These are phyloP conservation scores for Apotomis betuletana DNA, from an alignment of 2,888 invertebrate species.

Conservation along the genomic window DNA sequence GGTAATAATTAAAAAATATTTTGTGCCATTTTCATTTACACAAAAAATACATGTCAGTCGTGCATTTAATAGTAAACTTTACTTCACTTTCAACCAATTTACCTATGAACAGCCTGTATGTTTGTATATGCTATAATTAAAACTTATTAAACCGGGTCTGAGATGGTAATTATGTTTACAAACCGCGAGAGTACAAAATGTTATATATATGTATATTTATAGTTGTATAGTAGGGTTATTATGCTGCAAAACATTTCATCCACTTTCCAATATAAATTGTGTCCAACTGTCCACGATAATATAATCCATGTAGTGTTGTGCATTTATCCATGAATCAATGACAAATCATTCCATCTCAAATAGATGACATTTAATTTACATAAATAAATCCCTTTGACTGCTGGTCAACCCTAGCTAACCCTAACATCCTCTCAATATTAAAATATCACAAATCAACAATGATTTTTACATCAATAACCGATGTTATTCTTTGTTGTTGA, in stretches of 20 bases:
- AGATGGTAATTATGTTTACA: no score
- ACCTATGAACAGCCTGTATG: no score
- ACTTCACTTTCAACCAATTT: no score
- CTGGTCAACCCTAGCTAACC: slow-evolving; percentile 23
- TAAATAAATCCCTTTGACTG: slow-evolving; percentile 30
- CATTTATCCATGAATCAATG: slow-evolving; percentile 21
- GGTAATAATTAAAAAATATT: slow-evolving; percentile 3
- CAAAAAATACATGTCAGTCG: background rate
- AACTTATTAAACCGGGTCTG: no score
- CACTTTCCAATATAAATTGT: background rate
- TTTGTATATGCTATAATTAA: no score
- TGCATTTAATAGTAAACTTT: no score
- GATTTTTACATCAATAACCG: background rate
- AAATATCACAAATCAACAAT: slow-evolving; percentile 12
- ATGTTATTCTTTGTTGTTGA: background rate
- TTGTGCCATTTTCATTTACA: background rate
- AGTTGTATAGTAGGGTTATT: no score
- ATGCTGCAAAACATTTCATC: no score
- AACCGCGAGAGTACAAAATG: no score
- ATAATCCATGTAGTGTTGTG: background rate
- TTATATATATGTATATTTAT: no score
- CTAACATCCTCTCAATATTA: slow-evolving; percentile 21
- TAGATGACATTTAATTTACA: slow-evolving; percentile 38
- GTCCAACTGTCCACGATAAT: background rate
- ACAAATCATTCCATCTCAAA: slow-evolving; percentile 24